These are phyloP conservation scores for Pluvialis apricaria DNA, from an alignment of 2,113 vertebrate genomes.

Conservation along the genomic window DNA sequence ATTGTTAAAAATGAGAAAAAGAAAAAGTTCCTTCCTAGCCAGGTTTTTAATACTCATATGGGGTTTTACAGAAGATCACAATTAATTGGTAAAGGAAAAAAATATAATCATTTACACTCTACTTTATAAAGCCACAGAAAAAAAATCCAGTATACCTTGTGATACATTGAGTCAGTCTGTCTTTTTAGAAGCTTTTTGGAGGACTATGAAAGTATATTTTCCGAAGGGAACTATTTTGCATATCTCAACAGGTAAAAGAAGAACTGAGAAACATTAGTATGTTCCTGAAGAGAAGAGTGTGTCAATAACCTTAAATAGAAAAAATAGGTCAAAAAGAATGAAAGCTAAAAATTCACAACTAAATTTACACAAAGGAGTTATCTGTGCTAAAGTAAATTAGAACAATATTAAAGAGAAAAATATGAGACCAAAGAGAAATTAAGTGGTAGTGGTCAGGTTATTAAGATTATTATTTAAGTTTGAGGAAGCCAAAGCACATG, in stretches of 20 bases:
- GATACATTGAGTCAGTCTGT: neutral
- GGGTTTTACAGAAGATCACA: neutral
- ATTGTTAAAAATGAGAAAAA: neutral
- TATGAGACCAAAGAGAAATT: neutral
- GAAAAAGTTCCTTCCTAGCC: neutral
- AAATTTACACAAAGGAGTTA: neutral
- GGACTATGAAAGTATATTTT: neutral
- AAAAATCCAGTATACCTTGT: neutral
- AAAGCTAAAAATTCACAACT: neutral
- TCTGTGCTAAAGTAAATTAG: neutral
- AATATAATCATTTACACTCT: neutral
- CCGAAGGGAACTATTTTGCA: neutral
- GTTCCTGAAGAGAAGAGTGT: neutral
- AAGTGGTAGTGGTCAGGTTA: neutral
- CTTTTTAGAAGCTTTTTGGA: neutral
- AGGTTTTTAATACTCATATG: neutral
- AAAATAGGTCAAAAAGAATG: neutral
- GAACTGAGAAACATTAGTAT: neutral
- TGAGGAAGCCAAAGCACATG: neutral
- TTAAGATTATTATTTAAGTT: neutral
- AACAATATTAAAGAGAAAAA: constrained; percentile 12
- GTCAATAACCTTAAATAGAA: neutral
- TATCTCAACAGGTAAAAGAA: neutral
- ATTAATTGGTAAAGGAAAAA: neutral
- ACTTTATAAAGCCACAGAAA: neutral